Evolutionary conservation across 2,113 vertebrate genomes (phyloP).

Genomic region (Caracal caracal): DNA sequence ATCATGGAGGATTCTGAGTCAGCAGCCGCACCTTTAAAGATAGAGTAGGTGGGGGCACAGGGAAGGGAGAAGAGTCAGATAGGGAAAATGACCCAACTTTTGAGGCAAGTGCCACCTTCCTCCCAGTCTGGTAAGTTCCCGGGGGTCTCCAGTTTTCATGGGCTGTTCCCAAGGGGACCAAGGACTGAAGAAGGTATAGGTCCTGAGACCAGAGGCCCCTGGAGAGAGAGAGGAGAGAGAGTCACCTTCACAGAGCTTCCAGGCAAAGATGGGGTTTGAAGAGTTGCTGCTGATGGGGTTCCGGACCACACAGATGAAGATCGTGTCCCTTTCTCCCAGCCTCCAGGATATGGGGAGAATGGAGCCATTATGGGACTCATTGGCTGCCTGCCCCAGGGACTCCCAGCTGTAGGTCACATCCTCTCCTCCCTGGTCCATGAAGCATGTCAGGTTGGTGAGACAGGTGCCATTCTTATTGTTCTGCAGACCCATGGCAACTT

Average conservation of each 20-base stretch:
- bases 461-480: constrained; percentile 67
- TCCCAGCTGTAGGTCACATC: constrained; percentile 74
- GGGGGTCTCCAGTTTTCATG: neutral
- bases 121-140: neutral
- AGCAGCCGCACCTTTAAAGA: constrained; percentile 51
- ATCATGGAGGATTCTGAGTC: fast-evolving
- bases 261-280: constrained; percentile 16
- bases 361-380: neutral
- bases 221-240: neutral
- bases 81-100: neutral
- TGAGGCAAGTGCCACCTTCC: neutral
- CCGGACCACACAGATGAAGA: constrained; percentile 60
- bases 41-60: neutral
- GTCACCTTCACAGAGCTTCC: constrained; percentile 72
- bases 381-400: neutral
- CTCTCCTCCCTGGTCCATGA: constrained; percentile 36
- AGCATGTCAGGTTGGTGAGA: constrained; percentile 67
- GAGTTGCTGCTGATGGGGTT: constrained; percentile 73
- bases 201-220: neutral
- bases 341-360: constrained; percentile 57
- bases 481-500: neutral
- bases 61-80: neutral
- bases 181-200: neutral
- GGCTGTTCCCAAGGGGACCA: neutral
- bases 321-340: neutral